phyloP scores from a whole-genome alignment of 2,888 invertebrate genomes.

The Microctonus aethiopoides region DNA sequence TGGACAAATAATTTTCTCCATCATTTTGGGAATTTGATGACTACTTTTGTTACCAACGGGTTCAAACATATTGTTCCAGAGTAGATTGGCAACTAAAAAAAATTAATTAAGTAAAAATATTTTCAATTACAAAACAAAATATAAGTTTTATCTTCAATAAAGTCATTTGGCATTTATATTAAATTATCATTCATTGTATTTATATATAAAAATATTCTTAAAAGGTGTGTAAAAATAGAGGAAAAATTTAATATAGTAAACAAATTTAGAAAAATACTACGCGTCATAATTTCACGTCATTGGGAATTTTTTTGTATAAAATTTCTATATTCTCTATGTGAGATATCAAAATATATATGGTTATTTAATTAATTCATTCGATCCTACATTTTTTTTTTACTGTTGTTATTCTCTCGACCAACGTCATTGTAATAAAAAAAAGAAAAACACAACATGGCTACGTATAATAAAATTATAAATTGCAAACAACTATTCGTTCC shows the following conservation, averaged over 20 bases:
- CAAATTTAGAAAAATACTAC: neutral
- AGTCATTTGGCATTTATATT: too few species aligned
- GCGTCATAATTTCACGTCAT: neutral
- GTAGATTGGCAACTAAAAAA: conserved; percentile 75
- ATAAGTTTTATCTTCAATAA: too few species aligned
- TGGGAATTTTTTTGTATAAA: neutral
- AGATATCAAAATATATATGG: too few species aligned
- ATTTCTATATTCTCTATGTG: too few species aligned
- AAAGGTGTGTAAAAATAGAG: too few species aligned
- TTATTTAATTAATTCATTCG: neutral
- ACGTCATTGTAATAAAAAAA: neutral
- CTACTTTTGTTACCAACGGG: conserved; percentile 76
- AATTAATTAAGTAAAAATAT: conserved; percentile 2
- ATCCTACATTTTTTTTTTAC: neutral
- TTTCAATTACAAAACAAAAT: neutral
- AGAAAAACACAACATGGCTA: too few species aligned
- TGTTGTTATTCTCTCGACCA: neutral
- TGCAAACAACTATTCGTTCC: neutral
- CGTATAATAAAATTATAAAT: neutral
- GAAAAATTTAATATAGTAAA: neutral
- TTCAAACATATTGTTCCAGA: conserved; percentile 80
- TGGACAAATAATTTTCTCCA: conserved; percentile 75
- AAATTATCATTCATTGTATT: too few species aligned
- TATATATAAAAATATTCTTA: too few species aligned
- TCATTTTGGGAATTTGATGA: conserved; percentile 69